Evolutionary conservation across 1,140 invertebrate genomes (phyloP), one percentile per base, ranked within the genome.

Genomic region (Apis florea): DNA sequence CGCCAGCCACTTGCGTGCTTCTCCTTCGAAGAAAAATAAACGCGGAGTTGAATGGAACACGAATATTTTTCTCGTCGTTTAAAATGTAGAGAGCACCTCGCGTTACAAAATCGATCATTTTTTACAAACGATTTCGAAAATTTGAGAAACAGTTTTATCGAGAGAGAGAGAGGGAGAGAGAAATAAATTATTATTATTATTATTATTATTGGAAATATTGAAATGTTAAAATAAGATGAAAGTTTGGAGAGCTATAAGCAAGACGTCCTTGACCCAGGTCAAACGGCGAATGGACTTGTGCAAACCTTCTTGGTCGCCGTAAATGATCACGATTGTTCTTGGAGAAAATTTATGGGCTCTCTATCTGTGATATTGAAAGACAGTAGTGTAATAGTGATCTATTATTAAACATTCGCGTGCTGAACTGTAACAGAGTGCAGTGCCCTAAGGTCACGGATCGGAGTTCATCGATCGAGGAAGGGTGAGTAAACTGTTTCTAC

Each of bases 381-480:
- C 24, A 4, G 31, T 49, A 2, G 66, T 31, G 74, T 74, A 31
- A 56, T 53, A 69, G 74, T 77, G 74, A 21, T 54, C 73, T 77
- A 77, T 82, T 63, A 75, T 63, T 82, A 47, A 74, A 77, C 74
- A 68, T 69, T 82, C 66, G 74, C 74, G 73, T 82, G 74, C 51
- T 53, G 66, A n/a, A 61, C 64, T 24, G 49, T 63, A 63, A 77
- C 21, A 8, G 74, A 82, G 80, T 77, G 80, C 64, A 77, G 74
- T 77, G 74, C 53, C 63, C 79, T 26, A 13, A 63, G 47, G 67
- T 56, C 15, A 21, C 54, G 17, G 54, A 70, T 77, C 26, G 24
- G 66, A 70, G 74, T 82, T 77, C 80, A 77, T 82, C 80, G 80
- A 82, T 77, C 80, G 26, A 17, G 6, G 17, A 67, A 49, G 17